These are phyloP conservation scores for Salminus brasiliensis DNA, from an alignment of 2,113 vertebrate genomes.

Conservation along the genomic window DNA sequence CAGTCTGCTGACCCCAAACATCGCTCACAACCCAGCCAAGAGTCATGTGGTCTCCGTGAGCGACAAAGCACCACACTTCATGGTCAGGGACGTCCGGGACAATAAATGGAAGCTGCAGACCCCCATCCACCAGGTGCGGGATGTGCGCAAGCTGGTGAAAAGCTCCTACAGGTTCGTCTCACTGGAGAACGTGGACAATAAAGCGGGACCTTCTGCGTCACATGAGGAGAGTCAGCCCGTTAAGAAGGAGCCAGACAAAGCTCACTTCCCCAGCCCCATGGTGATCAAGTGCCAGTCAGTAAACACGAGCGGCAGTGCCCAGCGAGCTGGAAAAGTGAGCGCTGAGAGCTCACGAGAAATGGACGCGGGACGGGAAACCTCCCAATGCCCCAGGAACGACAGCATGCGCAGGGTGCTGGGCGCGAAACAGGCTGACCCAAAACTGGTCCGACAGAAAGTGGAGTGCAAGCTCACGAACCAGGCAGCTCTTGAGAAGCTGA, in stretches of 20 bases:
- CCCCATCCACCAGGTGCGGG: conserved; percentile 91
- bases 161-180: conserved; percentile 85
- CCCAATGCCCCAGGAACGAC: conserved; percentile 68
- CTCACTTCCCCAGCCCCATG: conserved; percentile 79
- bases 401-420: conserved; percentile 71
- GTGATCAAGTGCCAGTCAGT: conserved; percentile 92
- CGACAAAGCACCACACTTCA: conserved; percentile 89
- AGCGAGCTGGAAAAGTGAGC: conserved; percentile 38
- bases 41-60: conserved; percentile 63
- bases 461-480: conserved; percentile 73
- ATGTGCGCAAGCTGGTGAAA: conserved; percentile 94
- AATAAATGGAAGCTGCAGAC: conserved; percentile 84
- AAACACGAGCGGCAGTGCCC: conserved; percentile 71
- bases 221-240: conserved; percentile 70
- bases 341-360: conserved; percentile 38
- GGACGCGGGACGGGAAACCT: conserved; percentile 41
- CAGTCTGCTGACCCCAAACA: conserved; percentile 87
- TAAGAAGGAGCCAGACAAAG: conserved; percentile 71
- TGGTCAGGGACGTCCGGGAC: conserved; percentile 89
- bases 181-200: conserved; percentile 78
- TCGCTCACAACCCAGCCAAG: conserved; percentile 70
- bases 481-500: conserved; percentile 90
- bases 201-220: conserved; percentile 66
- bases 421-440: conserved; percentile 78
- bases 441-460: conserved; percentile 76